Base-by-base conservation (phyloP, 2,888 invertebrate species). In the Vanessa cardui region DNA sequence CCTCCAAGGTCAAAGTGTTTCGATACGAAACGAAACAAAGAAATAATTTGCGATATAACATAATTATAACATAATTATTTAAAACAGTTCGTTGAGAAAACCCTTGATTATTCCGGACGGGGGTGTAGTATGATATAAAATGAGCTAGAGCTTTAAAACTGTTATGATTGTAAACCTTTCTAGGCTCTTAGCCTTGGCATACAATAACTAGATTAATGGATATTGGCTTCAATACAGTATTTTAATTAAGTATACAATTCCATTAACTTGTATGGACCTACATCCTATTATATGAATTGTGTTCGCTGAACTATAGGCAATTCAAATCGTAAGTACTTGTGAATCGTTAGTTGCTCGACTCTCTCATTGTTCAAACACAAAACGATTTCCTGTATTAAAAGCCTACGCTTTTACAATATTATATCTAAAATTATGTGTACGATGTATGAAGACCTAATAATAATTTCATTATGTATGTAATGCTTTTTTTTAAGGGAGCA, bases 341-440 rank as follows among this genome's bases (percentile, higher is more conserved):
- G 26, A 39, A 56, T 56, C 39, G 56, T 33, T 39, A 56, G 39
- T 39, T 56, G 39, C 31, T 31, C 39, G 56, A 56, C 18, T 39
- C 56, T 61, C 68, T 61, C 31, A 68, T 68, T 68, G 68, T 64
- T 64, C 44, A 58, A 52, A 50, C 52, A 70, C 70, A 70, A 71
- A 70, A 68, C 70, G 61, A 62, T 72, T 73, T 72, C 73, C 73
- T 68, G 72, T 66, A 18, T 12, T 33, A 7, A 45, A 45, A 15
- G 21, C 33, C 33, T 66, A 58, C 26, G n/a, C 39, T 45, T 59
- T 44, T 64, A 56, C 8, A 52, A 64, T 47, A 26, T 44, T 44
- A 31, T 20, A 39, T 60, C 39, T 56, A 39, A 56, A 56, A 4
- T 12, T 12, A 39, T 39, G 39, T 39, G 4, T 12, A 9, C 39